Evolutionary conservation across 2,888 invertebrate genomes (phyloP), one percentile per base, ranked within the genome.

Genomic region (Zele albiditarsus): DNA sequence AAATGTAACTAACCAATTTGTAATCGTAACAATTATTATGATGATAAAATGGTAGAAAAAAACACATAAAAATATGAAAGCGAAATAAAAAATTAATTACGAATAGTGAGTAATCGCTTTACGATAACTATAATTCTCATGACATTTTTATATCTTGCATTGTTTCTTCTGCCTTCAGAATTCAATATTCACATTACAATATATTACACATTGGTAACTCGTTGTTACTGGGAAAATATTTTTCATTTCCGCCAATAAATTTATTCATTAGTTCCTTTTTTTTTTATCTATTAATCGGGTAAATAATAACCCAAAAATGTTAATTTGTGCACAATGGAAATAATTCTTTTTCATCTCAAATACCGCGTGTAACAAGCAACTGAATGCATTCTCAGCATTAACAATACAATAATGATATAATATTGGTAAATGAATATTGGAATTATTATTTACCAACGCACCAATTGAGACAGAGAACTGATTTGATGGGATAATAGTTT

Each of bases 281-380:
- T 60, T n/a, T 58, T 12, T 67, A 16, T 27, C 46, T 49, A 63
- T 49, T 27, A 38, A 71, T 49, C 27, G 38, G 16, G 27, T 46
- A 16, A 46, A 27, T 31, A 20, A 16, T 8, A 28, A 14, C n/a
- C 58, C 28, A n/a, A 63, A 20, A 49, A 70, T 60, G 42, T 42
- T 63, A 25, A 49, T 71, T 71, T 71, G 71, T 71, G 71, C 71
- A 71, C 10, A 71, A 62, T 71, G 20, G 42, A 70, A 63, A 27
- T 42, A 65, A 63, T 63, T 72, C 31, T 65, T 63, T 33, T 63
- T 33, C 27, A 33, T 57, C 28, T 65, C 20, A 20, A 27, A 23
- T 57, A 46, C n/a, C 20, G 27, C 65, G 27, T 23, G n/a, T 49
- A 65, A 27, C 62, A 65, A 72, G 25, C 38, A 72, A 53, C 53